A percentile compares a stretch with the other conserved stretches of the same genome.
These are phyloP conservation scores for Nylanderia fulva DNA, from an alignment of 1,140 invertebrate genomes.

Conservation along the genomic window DNA sequence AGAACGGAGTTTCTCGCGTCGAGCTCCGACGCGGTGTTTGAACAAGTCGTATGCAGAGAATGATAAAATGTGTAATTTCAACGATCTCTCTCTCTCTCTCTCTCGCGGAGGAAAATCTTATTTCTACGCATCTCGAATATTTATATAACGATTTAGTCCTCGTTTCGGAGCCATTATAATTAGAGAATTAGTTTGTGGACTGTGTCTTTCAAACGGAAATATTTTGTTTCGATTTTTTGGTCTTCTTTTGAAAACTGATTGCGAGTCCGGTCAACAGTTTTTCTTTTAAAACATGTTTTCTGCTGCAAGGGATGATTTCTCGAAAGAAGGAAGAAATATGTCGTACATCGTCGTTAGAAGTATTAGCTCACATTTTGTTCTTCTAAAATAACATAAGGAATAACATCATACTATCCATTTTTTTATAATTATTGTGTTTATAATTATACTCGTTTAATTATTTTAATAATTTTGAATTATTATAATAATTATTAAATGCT, in stretches of 20 bases:
- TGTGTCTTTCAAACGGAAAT: too few relatives aligned
- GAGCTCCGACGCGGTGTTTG: slow-evolving; percentile 21
- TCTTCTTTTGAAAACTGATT: too few relatives aligned
- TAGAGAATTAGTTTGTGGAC: slow-evolving; percentile 4
- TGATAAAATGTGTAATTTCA: slow-evolving; percentile 22
- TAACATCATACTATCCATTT: too few relatives aligned
- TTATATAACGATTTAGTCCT: slow-evolving; percentile 1
- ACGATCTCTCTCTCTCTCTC: too few relatives aligned
- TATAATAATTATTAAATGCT: too few relatives aligned
- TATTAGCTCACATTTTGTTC: neutral
- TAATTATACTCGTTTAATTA: too few relatives aligned
- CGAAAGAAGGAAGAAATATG: neutral
- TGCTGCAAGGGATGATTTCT: neutral
- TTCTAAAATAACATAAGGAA: neutral
- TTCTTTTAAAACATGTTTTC: neutral
- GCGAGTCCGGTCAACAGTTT: too few relatives aligned
- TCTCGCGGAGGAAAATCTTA: neutral
- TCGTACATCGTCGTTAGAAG: neutral
- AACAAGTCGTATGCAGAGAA: slow-evolving; percentile 5
- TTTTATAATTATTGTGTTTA: too few relatives aligned
- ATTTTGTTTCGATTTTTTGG: too few relatives aligned
- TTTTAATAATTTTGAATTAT: too few relatives aligned
- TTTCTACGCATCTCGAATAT: neutral
- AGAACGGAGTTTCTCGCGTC: slow-evolving; percentile 34
- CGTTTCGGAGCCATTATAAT: slow-evolving; percentile 11